phyloP scores from a whole-genome alignment of 1,140 invertebrate species.

The Panagrolaimus sp. region DNA sequence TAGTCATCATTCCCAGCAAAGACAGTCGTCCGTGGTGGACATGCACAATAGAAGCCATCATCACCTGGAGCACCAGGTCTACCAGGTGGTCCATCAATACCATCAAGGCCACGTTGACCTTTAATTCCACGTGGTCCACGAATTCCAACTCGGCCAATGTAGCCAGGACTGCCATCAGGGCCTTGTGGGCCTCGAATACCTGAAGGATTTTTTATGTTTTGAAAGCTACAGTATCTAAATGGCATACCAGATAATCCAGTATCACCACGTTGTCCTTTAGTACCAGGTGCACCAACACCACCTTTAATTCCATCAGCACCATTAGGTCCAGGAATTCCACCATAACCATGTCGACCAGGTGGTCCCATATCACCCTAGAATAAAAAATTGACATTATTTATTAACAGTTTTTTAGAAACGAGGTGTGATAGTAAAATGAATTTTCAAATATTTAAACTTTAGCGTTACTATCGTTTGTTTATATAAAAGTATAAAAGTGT shows the following conservation, averaged over 20 bases:
- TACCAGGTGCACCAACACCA: not conserved
- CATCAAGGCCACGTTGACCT: conserved; percentile 2
- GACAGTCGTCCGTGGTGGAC: not conserved
- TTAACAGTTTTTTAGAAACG: too few relatives aligned
- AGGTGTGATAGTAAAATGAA: too few relatives aligned
- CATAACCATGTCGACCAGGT: not conserved
- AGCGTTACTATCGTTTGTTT: too few relatives aligned
- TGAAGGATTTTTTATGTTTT: too few relatives aligned
- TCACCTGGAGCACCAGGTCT: not conserved
- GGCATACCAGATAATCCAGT: not conserved
- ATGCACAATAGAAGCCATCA: not conserved
- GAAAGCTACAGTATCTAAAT: too few relatives aligned
- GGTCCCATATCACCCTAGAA: not conserved
- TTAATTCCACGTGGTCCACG: not conserved
- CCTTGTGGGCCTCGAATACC: not conserved
- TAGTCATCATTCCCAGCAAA: not conserved
- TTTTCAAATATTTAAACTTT: too few relatives aligned
- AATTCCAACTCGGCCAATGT: not conserved
- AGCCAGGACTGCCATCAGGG: not conserved
- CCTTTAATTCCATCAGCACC: not conserved
- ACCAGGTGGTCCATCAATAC: not conserved
- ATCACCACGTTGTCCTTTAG: not conserved
- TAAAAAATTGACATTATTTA: too few relatives aligned
- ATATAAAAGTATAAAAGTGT: too few relatives aligned
- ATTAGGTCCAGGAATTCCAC: not conserved